Evolutionary conservation across 2,113 vertebrate species (phyloP).

Genomic region (Melanerpes formicivorus): DNA sequence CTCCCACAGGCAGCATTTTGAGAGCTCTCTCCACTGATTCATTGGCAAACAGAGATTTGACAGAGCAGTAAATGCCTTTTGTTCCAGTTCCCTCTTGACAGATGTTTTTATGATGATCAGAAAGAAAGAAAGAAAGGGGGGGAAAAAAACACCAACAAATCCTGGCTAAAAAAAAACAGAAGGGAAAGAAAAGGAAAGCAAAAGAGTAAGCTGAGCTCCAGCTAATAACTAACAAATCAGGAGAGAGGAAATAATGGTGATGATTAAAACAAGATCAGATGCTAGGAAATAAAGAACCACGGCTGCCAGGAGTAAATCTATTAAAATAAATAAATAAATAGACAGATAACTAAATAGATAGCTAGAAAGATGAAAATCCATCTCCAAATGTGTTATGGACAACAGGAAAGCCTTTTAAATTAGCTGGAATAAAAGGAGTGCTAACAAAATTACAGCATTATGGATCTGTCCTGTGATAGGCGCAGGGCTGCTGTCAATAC

Average conservation of each 20-base stretch:
- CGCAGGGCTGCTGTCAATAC: constrained; percentile 6
- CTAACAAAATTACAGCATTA: background rate
- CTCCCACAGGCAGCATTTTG: background rate
- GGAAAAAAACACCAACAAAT: background rate
- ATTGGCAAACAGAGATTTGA: background rate
- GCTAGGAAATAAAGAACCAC: constrained; percentile 32
- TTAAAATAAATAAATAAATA: background rate
- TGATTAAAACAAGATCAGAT: constrained; percentile 53
- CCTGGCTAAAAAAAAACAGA: background rate
- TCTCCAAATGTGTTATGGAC: constrained; percentile 22
- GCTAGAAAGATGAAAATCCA: background rate
- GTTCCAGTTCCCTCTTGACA: constrained; percentile 28
- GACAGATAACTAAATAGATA: no score
- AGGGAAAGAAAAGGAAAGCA: background rate
- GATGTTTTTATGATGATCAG: constrained; percentile 47
- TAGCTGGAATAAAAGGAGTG: constrained; percentile 24
- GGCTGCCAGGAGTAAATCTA: background rate
- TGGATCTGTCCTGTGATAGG: constrained; percentile 21
- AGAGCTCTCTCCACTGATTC: background rate
- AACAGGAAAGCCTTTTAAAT: constrained; percentile 28
- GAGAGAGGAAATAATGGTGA: constrained; percentile 12
- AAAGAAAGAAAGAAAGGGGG: background rate
- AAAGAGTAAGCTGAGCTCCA: background rate
- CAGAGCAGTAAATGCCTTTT: constrained; percentile 29
- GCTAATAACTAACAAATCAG: constrained; percentile 37